Conservation (phyloP, 2,113 vertebrate species). For the Illadopsis cleaveri region DNA sequence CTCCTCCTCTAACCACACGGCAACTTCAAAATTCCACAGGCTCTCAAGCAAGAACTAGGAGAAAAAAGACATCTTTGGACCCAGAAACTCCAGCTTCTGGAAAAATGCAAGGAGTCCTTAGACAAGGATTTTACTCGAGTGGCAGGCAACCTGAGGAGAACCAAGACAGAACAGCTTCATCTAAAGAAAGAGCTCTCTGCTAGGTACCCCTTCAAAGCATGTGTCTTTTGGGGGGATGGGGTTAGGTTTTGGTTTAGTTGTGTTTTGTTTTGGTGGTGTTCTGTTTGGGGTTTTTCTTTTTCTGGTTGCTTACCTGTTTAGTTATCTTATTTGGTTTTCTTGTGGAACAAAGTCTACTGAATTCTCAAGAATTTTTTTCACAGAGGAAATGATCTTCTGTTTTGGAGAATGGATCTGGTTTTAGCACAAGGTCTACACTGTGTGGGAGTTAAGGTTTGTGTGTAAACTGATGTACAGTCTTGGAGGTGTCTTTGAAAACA, state of each 20-base stretch:
- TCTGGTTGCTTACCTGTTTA: not conserved
- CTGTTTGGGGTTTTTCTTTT: not conserved
- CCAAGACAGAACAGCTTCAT: slow-evolving; percentile 82
- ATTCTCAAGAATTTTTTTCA: not conserved
- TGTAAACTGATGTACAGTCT: not conserved
- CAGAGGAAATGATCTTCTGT: not conserved
- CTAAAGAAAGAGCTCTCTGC: slow-evolving; percentile 74
- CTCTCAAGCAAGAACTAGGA: slow-evolving; percentile 73
- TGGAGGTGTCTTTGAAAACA: not conserved
- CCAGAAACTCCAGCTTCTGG: slow-evolving; percentile 77
- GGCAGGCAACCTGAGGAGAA: slow-evolving; percentile 81
- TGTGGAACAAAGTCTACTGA: not conserved
- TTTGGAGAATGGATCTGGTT: not conserved
- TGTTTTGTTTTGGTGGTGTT: not conserved
- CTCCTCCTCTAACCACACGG: not conserved
- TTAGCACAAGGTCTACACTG: not conserved
- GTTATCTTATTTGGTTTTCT: not conserved
- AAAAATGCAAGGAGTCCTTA: slow-evolving; percentile 79
- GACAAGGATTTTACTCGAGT: slow-evolving; percentile 83
- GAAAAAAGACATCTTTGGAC: slow-evolving; percentile 75
- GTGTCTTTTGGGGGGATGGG: not conserved
- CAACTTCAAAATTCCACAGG: slow-evolving; percentile 28
- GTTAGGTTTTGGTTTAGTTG: not conserved
- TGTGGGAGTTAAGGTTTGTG: not conserved
- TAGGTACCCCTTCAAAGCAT: slow-evolving; percentile 68